Conservation (phyloP, 2,797 vertebrate species). For the Gadopsis marmoratus region DNA sequence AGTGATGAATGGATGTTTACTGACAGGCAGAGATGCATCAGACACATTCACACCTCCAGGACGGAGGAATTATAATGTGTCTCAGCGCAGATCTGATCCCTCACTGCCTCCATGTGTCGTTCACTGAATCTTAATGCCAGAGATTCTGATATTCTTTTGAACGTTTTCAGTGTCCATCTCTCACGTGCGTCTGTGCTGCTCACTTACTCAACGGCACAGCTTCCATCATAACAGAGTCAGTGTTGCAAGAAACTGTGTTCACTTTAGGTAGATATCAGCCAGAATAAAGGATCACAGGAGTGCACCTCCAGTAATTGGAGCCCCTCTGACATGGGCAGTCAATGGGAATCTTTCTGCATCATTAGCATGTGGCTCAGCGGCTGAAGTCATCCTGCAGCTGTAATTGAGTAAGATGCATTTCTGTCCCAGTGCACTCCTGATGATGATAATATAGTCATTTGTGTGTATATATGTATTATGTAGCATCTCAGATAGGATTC, state of each 20-base stretch:
- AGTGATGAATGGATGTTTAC: constrained; percentile 21
- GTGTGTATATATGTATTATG: not conserved
- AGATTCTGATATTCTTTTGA: not conserved
- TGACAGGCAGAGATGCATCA: not conserved
- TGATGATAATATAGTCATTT: constrained; percentile 18
- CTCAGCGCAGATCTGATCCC: constrained; percentile 14
- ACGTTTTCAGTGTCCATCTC: not conserved
- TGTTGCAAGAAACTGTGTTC: constrained; percentile 11
- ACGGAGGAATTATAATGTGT: constrained; percentile 35
- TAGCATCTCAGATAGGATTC: constrained; percentile 16
- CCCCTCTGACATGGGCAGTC: constrained; percentile 10
- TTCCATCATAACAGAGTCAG: constrained; percentile 7
- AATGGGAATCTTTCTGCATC: constrained; percentile 30
- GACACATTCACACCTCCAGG: constrained; percentile 28
- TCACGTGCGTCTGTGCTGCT: constrained; percentile 3
- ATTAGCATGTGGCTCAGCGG: constrained; percentile 31
- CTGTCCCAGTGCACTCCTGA: not conserved
- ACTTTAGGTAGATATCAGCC: constrained; percentile 9
- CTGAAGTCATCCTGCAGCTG: constrained; percentile 27
- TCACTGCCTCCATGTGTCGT: not conserved
- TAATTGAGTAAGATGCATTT: constrained; percentile 31
- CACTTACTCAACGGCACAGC: not conserved
- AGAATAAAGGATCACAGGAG: constrained; percentile 7
- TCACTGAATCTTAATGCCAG: constrained; percentile 35
- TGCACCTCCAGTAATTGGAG: constrained; percentile 35